A percentile compares a stretch with the other conserved stretches of the same genome.
Conservation (phyloP, 2,888 invertebrate species). For the Amphipoea lucens region DNA sequence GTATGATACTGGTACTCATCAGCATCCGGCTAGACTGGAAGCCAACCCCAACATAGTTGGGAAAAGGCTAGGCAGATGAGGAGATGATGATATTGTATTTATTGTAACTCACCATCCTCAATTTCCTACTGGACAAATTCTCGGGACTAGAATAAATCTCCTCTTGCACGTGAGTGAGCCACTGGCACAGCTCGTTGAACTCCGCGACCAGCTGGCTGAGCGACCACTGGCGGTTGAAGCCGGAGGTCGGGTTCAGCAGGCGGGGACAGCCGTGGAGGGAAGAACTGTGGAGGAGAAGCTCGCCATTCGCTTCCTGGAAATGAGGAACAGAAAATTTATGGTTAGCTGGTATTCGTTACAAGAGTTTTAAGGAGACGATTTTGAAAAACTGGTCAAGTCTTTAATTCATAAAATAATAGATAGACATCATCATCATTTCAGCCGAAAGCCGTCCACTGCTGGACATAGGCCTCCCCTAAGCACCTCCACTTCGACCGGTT, state of each 20-base stretch:
- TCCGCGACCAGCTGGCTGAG: slow-evolving; percentile 94
- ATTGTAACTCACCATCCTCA: slow-evolving; percentile 91
- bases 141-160: slow-evolving; percentile 94
- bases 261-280: slow-evolving; percentile 82
- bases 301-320: slow-evolving; percentile 94
- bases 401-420: background rate
- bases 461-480: no score
- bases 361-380: background rate
- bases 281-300: slow-evolving; percentile 92
- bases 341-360: background rate
- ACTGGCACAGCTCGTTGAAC: slow-evolving; percentile 95
- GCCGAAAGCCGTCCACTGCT: no score
- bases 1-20: no score
- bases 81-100: background rate
- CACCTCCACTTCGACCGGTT: no score
- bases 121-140: slow-evolving; percentile 92
- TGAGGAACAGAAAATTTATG: slow-evolving; percentile 5
- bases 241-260: slow-evolving; percentile 81
- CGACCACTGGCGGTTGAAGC: slow-evolving; percentile 92
- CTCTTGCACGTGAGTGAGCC: slow-evolving; percentile 95
- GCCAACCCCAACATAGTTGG: no score
- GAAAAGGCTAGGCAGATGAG: no score
- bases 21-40: no score
- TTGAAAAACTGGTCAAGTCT: background rate
- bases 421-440: no score